Conservation (phyloP, 2,888 invertebrate genomes). For the Scaptodrosophila latifasciaeformis region DNA sequence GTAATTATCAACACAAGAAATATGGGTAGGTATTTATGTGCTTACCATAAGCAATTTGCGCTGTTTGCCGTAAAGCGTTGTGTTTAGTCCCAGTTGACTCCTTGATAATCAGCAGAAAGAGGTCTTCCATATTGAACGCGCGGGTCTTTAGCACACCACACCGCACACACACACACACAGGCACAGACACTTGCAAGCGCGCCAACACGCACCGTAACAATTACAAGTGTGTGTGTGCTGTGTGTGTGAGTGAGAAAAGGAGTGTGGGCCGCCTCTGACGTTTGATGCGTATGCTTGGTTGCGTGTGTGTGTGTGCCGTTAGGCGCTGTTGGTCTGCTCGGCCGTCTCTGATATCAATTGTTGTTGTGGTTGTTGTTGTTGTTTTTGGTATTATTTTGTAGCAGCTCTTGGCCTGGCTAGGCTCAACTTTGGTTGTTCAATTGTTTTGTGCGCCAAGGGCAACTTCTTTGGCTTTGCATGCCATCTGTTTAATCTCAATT, state of each 20-base stretch:
- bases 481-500: slow-evolving; percentile 55
- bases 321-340: not conserved
- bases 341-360: slow-evolving; percentile 10
- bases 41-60: slow-evolving; percentile 91
- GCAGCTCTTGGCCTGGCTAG: not conserved
- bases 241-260: too few relatives aligned
- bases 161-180: slow-evolving; percentile 14
- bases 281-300: too few relatives aligned
- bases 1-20: too few relatives aligned
- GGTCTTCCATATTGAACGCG: slow-evolving; percentile 85
- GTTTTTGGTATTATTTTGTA: slow-evolving; percentile 14
- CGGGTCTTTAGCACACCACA: not conserved
- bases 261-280: too few relatives aligned
- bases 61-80: slow-evolving; percentile 84
- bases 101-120: slow-evolving; percentile 87
- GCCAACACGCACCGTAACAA: too few relatives aligned
- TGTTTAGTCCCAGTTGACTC: slow-evolving; percentile 88
- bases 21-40: slow-evolving; percentile 16
- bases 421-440: too few relatives aligned
- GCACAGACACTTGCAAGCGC: not conserved
- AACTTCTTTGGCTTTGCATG: slow-evolving; percentile 38
- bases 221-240: too few relatives aligned
- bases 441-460: slow-evolving; percentile 14
- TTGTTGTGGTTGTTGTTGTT: slow-evolving; percentile 15
- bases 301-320: slow-evolving; percentile 14